Percentiles rank a stretch among this genome's conserved stretches.
Evolutionary conservation across 1,140 invertebrate genomes (phyloP).

Genomic region (Aphelenchoides besseyi): DNA sequence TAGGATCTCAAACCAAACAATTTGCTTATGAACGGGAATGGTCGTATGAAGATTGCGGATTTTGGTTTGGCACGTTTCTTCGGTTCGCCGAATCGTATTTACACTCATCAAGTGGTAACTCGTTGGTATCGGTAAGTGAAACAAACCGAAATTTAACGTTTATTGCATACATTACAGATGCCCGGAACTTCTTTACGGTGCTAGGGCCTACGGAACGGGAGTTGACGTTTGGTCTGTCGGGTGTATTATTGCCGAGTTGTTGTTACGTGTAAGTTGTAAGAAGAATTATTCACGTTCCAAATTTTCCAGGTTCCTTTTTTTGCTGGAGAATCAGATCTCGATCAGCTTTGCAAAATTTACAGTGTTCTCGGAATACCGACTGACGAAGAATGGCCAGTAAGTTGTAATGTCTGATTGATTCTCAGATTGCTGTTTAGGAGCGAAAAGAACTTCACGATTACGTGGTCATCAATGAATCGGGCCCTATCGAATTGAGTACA

Average conservation of each 20-base stretch:
- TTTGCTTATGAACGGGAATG: conserved; percentile 84
- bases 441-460: conserved; percentile 82
- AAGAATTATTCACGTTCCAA: not conserved
- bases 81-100: conserved; percentile 89
- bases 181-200: conserved; percentile 92
- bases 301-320: conserved; percentile 76
- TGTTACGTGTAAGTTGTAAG: conserved; percentile 70
- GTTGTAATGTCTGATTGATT: conserved; percentile 30
- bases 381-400: conserved; percentile 83
- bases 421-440: conserved; percentile 67
- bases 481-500: conserved; percentile 71
- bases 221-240: conserved; percentile 99
- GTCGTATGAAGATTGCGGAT: conserved; percentile 92
- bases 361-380: conserved; percentile 84
- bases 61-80: conserved; percentile 96
- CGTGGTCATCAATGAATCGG: conserved; percentile 82
- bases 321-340: conserved; percentile 91
- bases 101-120: conserved; percentile 97
- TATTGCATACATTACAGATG: conserved; percentile 67
- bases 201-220: conserved; percentile 84
- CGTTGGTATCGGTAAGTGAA: conserved; percentile 65
- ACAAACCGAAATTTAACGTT: not conserved
- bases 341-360: conserved; percentile 91
- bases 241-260: conserved; percentile 91
- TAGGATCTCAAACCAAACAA: conserved; percentile 98